Percentiles rank a stretch among this genome's conserved stretches.
phyloP scores from a whole-genome alignment of 1,140 invertebrate species.

The Eciton burchellii region DNA sequence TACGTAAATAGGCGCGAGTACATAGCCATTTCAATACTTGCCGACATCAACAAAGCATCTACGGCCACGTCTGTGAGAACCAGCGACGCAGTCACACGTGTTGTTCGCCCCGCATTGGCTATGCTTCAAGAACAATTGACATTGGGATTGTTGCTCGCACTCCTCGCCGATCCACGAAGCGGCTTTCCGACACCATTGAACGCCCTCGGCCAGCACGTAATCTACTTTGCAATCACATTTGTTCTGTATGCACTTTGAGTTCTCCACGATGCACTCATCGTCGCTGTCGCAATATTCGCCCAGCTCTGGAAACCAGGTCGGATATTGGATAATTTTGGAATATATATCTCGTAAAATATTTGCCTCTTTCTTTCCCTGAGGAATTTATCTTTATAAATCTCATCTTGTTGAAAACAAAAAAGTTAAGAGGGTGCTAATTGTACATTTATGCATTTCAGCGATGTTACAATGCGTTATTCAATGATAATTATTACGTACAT shows the following conservation, averaged over 20 bases:
- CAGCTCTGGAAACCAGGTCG: conserved; percentile 65
- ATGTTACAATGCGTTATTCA: too few species aligned
- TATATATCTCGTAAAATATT: too few species aligned
- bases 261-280: conserved; percentile 77
- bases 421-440: too few species aligned
- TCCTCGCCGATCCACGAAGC: conserved; percentile 77
- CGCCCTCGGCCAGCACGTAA: conserved; percentile 74
- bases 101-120: conserved; percentile 71
- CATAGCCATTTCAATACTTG: too few species aligned
- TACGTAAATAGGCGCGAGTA: too few species aligned
- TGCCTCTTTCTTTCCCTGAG: too few species aligned
- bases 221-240: conserved; percentile 77
- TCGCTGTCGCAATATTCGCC: conserved; percentile 74
- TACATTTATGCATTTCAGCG: too few species aligned
- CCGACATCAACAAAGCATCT: conserved; percentile 76
- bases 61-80: conserved; percentile 76
- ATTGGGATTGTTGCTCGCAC: conserved; percentile 80
- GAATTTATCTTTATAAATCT: too few species aligned
- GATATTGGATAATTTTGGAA: too few species aligned
- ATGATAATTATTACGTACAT: background rate
- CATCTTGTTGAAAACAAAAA: too few species aligned
- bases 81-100: conserved; percentile 72
- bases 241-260: conserved; percentile 74
- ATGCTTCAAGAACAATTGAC: conserved; percentile 73
- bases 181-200: conserved; percentile 75